phyloP scores from a whole-genome alignment of 2,797 vertebrate genomes.

The Enteromius treurensis region DNA sequence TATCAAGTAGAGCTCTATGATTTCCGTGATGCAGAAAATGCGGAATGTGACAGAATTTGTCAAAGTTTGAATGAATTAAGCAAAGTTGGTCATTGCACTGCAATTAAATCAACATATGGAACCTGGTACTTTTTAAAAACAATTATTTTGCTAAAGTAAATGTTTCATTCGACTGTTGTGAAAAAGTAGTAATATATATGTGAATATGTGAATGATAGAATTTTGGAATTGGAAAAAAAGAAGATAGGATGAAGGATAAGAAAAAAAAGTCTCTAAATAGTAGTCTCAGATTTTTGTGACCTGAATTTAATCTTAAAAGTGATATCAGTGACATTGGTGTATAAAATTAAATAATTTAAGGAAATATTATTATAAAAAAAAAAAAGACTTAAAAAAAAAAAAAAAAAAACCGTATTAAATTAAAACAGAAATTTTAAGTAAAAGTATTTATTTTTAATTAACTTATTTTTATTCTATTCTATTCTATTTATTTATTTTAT shows the following conservation, averaged over 20 bases:
- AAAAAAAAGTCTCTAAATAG: background rate
- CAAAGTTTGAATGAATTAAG: background rate
- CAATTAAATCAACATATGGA: background rate
- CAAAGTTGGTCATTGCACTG: background rate
- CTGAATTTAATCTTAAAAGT: background rate
- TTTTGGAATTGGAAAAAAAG: background rate
- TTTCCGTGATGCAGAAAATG: background rate
- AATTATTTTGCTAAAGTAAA: too few relatives aligned
- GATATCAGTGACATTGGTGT: background rate
- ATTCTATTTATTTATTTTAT: too few relatives aligned
- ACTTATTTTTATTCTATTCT: background rate
- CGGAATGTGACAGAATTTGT: background rate
- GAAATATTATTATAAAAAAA: background rate
- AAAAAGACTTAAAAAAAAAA: background rate
- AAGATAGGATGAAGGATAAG: background rate
- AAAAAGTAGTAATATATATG: too few relatives aligned
- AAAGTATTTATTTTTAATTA: background rate
- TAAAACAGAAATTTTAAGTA: background rate
- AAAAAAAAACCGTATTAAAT: too few relatives aligned
- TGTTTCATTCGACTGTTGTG: background rate
- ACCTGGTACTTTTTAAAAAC: background rate
- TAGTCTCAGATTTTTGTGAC: background rate
- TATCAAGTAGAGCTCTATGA: background rate
- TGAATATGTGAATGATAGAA: background rate
- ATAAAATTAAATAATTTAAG: background rate